These are phyloP conservation scores for Cryptus armator DNA, from an alignment of 2,888 invertebrate species.

Conservation along the genomic window DNA sequence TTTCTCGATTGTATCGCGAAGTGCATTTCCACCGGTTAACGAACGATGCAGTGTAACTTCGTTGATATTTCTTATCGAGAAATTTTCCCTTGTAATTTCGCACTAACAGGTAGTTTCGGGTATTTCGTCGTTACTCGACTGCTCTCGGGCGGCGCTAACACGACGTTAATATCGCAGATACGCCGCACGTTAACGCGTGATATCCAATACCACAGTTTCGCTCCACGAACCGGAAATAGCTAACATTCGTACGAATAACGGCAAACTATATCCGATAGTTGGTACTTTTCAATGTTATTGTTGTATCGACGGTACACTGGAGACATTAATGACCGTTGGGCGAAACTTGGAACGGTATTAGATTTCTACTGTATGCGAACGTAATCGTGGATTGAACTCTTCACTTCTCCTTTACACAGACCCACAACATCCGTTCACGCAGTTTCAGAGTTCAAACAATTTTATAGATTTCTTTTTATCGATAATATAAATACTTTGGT, in stretches of 20 bases:
- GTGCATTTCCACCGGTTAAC: neutral
- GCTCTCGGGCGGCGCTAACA: neutral
- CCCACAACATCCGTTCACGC: neutral
- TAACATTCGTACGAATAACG: neutral
- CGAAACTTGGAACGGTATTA: neutral
- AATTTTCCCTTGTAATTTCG: neutral
- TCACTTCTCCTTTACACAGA: neutral
- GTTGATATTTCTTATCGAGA: neutral
- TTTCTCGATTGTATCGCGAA: neutral
- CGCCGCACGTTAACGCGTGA: neutral
- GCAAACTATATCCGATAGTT: slow-evolving; percentile 17
- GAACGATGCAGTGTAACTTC: neutral
- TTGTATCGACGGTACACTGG: neutral
- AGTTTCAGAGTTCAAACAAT: neutral
- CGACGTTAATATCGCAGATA: slow-evolving; percentile 17
- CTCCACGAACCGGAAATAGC: neutral
- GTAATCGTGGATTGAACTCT: neutral
- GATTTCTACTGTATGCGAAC: neutral
- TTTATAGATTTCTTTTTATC: neutral
- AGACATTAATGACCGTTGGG: neutral
- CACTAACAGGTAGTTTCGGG: slow-evolving; percentile 8
- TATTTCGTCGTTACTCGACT: neutral
- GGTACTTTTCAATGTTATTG: slow-evolving; percentile 6
- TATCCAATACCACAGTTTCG: neutral
- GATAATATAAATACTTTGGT: neutral